Evolutionary conservation across 2,797 vertebrate species (phyloP).

Genomic region (Spatula versicolor): DNA sequence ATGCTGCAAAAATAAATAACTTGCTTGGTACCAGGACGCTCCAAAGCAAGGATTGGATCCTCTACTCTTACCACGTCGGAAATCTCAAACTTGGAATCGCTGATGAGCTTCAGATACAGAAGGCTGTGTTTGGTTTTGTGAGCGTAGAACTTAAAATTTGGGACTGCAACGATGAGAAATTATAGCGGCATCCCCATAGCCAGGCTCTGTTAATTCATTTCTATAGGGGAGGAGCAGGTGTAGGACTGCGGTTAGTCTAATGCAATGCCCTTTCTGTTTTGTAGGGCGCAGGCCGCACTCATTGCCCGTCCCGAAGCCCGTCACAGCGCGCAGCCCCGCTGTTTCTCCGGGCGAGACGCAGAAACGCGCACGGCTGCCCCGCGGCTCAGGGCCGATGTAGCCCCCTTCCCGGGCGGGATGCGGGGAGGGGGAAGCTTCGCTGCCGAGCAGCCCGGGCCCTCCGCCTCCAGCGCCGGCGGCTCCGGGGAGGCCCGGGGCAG

Average conservation of each 20-base stretch:
- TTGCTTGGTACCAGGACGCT: neutral
- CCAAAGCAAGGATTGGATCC: neutral
- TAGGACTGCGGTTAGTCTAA: neutral
- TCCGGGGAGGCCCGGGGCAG: rapidly evolving
- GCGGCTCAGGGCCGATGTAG: neutral
- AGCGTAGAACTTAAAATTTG: neutral
- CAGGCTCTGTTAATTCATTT: neutral
- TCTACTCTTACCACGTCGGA: neutral
- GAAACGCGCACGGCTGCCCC: neutral
- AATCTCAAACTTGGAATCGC: neutral
- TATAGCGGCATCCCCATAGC: neutral
- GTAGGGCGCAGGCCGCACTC: neutral
- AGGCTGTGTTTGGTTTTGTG: neutral
- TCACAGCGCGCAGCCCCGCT: neutral
- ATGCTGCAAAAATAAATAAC: neutral
- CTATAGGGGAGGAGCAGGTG: neutral
- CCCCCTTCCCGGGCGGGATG: neutral
- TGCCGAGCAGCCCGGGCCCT: neutral
- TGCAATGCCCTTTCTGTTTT: neutral
- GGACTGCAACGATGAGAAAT: neutral
- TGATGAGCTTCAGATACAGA: neutral
- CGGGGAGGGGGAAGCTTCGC: neutral
- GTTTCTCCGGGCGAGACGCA: neutral
- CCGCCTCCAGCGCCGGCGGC: neutral
- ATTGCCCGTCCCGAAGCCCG: neutral